Conservation (phyloP, 30 jellyfish, hydroid and myxozoan species). For the Aurelia sp. region DNA sequence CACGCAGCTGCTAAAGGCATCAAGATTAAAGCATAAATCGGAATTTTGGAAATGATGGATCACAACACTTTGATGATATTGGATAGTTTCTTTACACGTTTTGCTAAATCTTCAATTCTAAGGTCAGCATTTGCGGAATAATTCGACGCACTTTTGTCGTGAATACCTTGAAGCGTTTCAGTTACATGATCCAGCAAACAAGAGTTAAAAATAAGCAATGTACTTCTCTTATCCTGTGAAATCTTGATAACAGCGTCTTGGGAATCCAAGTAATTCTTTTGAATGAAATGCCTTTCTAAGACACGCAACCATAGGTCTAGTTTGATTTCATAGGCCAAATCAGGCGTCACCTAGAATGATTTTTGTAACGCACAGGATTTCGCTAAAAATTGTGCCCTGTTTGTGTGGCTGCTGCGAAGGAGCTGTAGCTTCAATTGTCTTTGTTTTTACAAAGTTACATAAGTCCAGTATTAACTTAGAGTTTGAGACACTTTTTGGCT, state of each 20-base stretch:
- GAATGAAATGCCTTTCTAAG: not conserved
- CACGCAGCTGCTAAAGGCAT: not conserved
- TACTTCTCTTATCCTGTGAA: conserved; percentile 11
- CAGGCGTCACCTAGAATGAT: conserved; percentile 4
- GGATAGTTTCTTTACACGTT: not conserved
- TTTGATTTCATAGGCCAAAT: conserved; percentile 5
- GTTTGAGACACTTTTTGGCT: too few species aligned
- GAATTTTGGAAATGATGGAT: not conserved
- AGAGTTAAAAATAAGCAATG: not conserved
- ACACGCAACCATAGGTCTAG: conserved; percentile 45
- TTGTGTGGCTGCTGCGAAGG: too few species aligned
- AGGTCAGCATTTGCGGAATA: not conserved
- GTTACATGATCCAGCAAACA: conserved; percentile 11
- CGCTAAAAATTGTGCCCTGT: too few species aligned
- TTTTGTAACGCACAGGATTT: too few species aligned
- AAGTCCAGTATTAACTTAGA: too few species aligned
- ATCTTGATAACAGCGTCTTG: not conserved
- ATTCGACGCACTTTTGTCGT: not conserved
- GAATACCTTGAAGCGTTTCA: not conserved
- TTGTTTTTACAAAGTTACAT: too few species aligned
- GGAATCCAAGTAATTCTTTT: not conserved
- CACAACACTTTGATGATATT: not conserved
- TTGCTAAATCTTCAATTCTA: not conserved
- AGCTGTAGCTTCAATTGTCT: too few species aligned
- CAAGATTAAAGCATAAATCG: not conserved